Base-by-base conservation (phyloP, 2,113 vertebrate species). In the Rhineura floridana region DNA sequence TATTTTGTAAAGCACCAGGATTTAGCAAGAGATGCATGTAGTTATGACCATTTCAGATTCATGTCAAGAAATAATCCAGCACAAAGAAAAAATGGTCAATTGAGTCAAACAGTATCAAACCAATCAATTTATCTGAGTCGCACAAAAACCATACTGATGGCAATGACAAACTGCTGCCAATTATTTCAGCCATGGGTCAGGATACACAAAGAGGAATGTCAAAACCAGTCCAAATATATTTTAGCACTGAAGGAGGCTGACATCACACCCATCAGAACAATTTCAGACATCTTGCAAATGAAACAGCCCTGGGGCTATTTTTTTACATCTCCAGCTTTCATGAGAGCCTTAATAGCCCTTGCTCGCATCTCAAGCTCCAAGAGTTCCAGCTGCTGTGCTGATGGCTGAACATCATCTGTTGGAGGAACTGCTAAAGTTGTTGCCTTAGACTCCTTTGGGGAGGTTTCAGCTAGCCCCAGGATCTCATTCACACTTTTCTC, bases 301-400 rank as follows among this genome's bases (percentile, higher is more conserved):
- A 79, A 94, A 88, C 39, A 91, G 36, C 69, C 55, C 90, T 88
- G 95, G 4, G 87, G 81, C 76, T 96, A 92, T 84, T 98, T 98
- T 90, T 98, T 98, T 8, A 95, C 94, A 84, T 98, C 97, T 17
- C 98, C 97, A 87, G 99, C 99, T 95, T 99, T 99, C 99, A 99
- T 99, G 4, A 99, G 95, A 46, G 98, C 99, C 93, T 99, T 99
- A 92, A 99, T 99, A 70, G 99, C 99, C 86, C 98, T 96, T 0
- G 98, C 98, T 87, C 99, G 98, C 99, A 99, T 99, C 91, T 99
- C 99, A 0, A 99, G 93, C 94, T 99, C 99, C 55, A 99, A 97
- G 10, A 99, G 97, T 90, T 99, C 98, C 94, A 99, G 96, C 88
- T 99, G 99, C 90, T 99, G 98, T 48, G 98, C 97, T 2, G 98